A percentile compares a stretch with the other conserved stretches of the same genome.
These are phyloP conservation scores for Orientallactaga bullata DNA, from an alignment of 2,113 vertebrate species.

Conservation along the genomic window DNA sequence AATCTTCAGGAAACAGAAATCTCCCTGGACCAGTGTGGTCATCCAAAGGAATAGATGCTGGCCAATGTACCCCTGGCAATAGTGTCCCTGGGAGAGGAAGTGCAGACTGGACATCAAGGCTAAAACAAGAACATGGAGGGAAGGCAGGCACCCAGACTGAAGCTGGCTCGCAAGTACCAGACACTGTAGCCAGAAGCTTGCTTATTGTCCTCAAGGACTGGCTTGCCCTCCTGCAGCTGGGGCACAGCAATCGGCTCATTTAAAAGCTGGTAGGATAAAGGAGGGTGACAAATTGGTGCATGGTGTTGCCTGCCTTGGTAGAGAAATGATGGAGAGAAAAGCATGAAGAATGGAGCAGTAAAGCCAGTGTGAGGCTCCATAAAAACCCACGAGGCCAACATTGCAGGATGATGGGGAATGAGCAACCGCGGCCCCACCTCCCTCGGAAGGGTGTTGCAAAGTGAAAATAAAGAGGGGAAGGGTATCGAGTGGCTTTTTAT, in stretches of 20 bases:
- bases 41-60: neutral
- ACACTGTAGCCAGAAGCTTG: neutral
- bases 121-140: neutral
- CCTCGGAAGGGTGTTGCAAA: constrained; percentile 79
- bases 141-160: neutral
- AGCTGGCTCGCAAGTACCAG: neutral
- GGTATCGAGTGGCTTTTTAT: constrained; percentile 83
- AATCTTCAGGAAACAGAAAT: neutral
- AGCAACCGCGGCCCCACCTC: constrained; percentile 78
- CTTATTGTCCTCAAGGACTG: neutral
- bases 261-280: constrained; percentile 25
- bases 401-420: constrained; percentile 84
- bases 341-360: constrained; percentile 23
- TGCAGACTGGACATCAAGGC: neutral
- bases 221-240: neutral
- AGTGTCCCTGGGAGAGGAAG: neutral
- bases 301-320: neutral
- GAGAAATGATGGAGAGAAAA: constrained; percentile 54
- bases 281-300: constrained; percentile 53
- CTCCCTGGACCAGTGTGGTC: neutral
- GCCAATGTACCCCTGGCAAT: neutral
- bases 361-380: constrained; percentile 67
- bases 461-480: constrained; percentile 73
- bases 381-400: constrained; percentile 80
- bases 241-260: neutral